phyloP scores from a whole-genome alignment of 2,888 invertebrate genomes.

The Leptopterna dolabrata region DNA sequence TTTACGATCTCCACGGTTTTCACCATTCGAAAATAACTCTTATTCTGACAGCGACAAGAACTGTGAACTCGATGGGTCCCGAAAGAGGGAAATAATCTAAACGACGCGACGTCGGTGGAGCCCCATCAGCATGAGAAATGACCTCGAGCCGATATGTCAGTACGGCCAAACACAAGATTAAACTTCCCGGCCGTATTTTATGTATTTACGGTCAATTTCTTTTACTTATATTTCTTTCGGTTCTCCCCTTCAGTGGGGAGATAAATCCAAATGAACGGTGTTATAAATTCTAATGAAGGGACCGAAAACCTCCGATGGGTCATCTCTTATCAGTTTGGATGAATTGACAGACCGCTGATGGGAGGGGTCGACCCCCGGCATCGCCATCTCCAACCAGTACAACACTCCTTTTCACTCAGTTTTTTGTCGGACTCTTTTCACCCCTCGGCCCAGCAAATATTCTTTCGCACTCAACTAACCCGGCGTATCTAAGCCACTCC shows the following conservation, averaged over 20 bases:
- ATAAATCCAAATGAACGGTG: constrained; percentile 52
- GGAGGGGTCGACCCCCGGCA: constrained; percentile 17
- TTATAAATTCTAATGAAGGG: constrained; percentile 55
- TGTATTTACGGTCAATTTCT: constrained; percentile 53
- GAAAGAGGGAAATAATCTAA: constrained; percentile 13
- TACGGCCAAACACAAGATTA: constrained; percentile 47
- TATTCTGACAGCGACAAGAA: not conserved
- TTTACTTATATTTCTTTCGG: constrained; percentile 46
- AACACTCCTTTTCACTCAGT: constrained; percentile 36
- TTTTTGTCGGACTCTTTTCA: not conserved
- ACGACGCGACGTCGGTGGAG: not conserved
- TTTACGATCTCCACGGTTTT: no score
- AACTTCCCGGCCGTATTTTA: constrained; percentile 43
- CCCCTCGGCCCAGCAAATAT: not conserved
- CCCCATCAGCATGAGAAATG: constrained; percentile 27
- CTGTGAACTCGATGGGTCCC: not conserved
- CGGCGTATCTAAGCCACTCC: not conserved
- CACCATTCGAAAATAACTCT: not conserved
- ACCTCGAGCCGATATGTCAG: constrained; percentile 34
- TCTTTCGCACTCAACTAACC: not conserved
- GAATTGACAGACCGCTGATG: constrained; percentile 54
- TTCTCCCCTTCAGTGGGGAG: not conserved
- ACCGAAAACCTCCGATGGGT: constrained; percentile 28
- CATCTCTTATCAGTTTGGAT: constrained; percentile 51
- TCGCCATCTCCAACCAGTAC: not conserved